Evolutionary conservation across 2,888 invertebrate genomes (phyloP).

Genomic region (Lymantria dispar): DNA sequence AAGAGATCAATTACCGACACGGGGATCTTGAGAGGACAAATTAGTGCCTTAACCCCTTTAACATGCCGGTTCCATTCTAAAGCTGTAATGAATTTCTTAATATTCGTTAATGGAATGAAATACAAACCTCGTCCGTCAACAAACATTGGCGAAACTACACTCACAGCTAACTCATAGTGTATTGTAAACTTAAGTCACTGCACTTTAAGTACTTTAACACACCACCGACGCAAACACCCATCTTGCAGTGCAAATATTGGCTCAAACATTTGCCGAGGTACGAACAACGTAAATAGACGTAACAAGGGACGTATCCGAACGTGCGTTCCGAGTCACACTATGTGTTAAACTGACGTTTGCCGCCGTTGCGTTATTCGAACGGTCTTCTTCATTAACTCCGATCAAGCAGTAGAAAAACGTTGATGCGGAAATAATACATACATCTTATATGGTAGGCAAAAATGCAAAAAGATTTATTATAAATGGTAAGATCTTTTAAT

Average conservation of each 20-base stretch:
- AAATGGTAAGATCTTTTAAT: too few relatives aligned
- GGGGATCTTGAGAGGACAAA: not conserved
- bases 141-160: slow-evolving; percentile 62
- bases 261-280: slow-evolving; percentile 46
- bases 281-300: slow-evolving; percentile 57
- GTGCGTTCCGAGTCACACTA: slow-evolving; percentile 62
- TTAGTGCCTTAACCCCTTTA: not conserved
- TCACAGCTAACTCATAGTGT: slow-evolving; percentile 59
- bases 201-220: slow-evolving; percentile 63
- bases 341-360: slow-evolving; percentile 60
- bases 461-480: not conserved
- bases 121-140: slow-evolving; percentile 75
- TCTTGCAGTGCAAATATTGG: slow-evolving; percentile 55
- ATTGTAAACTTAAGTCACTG: slow-evolving; percentile 55
- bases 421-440: slow-evolving; percentile 21
- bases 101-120: slow-evolving; percentile 4
- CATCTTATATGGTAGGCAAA: slow-evolving; percentile 5
- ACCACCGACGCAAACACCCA: slow-evolving; percentile 59
- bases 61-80: not conserved
- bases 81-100: slow-evolving; percentile 26
- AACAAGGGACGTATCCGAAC: slow-evolving; percentile 49
- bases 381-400: slow-evolving; percentile 54
- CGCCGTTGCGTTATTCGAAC: slow-evolving; percentile 42
- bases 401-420: slow-evolving; percentile 43
- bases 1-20: too few relatives aligned